phyloP scores from a whole-genome alignment of 2,797 vertebrate species.

The Falco concolor region DNA sequence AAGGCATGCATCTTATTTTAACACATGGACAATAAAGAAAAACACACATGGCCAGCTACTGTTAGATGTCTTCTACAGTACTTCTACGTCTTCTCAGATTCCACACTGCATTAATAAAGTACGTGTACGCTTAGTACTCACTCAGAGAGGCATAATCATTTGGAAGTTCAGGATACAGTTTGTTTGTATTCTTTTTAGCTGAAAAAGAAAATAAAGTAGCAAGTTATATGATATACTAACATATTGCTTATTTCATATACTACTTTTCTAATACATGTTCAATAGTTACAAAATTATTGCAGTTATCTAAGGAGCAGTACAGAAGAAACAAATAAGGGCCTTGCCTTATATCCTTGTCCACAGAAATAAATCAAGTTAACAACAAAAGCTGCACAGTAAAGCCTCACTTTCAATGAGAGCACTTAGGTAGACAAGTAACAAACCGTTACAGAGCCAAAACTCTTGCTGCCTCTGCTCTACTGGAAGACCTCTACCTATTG shows the following conservation, averaged over 20 bases:
- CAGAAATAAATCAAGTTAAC: neutral
- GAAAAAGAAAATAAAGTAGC: constrained; percentile 10
- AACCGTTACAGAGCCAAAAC: neutral
- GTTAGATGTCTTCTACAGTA: neutral
- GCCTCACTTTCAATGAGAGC: neutral
- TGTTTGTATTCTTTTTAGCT: constrained; percentile 66
- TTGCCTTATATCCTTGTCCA: neutral
- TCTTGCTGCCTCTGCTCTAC: neutral
- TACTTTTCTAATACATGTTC: neutral
- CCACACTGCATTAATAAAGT: neutral
- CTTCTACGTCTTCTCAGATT: neutral
- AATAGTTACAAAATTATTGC: neutral
- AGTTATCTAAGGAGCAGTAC: neutral
- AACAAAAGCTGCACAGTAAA: neutral
- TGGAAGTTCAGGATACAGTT: constrained; percentile 76
- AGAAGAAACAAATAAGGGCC: neutral
- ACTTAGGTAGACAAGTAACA: neutral
- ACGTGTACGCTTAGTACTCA: constrained; percentile 40
- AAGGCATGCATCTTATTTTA: neutral
- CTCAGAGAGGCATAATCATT: constrained; percentile 52
- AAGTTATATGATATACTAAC: neutral
- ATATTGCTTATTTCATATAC: neutral
- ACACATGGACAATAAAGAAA: neutral
- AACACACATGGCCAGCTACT: neutral
- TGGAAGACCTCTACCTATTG: neutral